phyloP scores from a whole-genome alignment of 2,888 invertebrate genomes.

The Brachynemurus nebulosus region DNA sequence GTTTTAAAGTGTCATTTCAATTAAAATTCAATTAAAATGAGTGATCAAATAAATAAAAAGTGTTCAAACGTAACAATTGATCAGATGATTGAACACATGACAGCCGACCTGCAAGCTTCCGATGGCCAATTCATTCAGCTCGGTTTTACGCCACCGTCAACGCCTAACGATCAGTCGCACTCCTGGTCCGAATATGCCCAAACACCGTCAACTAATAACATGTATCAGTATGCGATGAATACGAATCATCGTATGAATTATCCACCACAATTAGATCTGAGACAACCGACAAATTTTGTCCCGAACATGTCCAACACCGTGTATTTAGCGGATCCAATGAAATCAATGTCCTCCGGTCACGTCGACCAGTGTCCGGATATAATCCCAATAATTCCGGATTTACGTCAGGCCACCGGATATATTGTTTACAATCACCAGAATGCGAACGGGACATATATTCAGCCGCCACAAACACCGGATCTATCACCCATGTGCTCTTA shows the following conservation, averaged over 20 bases:
- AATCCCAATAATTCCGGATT: conserved; percentile 4
- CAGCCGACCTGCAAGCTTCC: conserved; percentile 40
- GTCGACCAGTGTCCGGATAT: neutral
- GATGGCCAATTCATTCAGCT: conserved; percentile 42
- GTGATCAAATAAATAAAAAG: conserved; percentile 25
- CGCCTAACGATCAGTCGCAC: conserved; percentile 23
- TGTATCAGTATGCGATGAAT: neutral
- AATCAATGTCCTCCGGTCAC: conserved; percentile 6
- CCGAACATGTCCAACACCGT: neutral
- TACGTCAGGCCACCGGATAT: conserved; percentile 7
- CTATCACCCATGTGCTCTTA: conserved; percentile 10
- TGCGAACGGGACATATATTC: no score
- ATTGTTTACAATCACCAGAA: conserved; percentile 10
- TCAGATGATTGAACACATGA: conserved; percentile 45
- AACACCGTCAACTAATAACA: no score
- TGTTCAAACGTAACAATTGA: conserved; percentile 32
- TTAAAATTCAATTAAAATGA: no score
- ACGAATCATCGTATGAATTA: conserved; percentile 2
- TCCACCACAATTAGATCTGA: neutral
- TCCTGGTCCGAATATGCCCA: conserved; percentile 26
- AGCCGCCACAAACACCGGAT: conserved; percentile 11
- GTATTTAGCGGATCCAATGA: neutral
- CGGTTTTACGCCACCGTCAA: conserved; percentile 32
- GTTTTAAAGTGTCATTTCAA: no score
- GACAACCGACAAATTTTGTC: neutral